Conservation (phyloP, 2,888 invertebrate genomes). For the Phengaris arion region DNA sequence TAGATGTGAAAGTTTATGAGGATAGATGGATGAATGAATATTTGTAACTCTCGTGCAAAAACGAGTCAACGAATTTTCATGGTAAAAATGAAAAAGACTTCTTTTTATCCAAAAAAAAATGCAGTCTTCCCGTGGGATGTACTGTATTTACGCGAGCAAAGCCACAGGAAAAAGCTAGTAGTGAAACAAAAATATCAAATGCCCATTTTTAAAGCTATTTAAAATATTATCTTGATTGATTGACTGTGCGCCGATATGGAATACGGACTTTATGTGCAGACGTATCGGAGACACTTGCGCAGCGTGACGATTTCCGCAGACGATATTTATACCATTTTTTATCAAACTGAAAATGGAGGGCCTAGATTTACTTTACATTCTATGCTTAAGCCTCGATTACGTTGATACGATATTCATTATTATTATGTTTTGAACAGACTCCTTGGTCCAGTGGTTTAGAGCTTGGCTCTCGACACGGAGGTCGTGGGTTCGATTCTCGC, state of each 20-base stretch:
- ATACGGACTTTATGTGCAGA: not conserved
- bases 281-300: not conserved
- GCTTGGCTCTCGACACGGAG: no score
- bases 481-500: no score
- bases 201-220: not conserved
- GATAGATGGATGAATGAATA: no score
- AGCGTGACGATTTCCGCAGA: slow-evolving; percentile 4
- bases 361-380: slow-evolving; percentile 19
- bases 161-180: not conserved
- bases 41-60: no score
- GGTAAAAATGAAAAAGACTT: no score
- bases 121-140: no score
- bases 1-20: no score
- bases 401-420: no score
- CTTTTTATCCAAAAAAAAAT: no score
- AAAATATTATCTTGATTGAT: not conserved
- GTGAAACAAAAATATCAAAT: not conserved
- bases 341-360: not conserved
- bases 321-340: slow-evolving; percentile 19
- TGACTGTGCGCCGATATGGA: not conserved
- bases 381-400: not conserved
- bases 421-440: no score
- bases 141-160: not conserved
- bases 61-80: no score
- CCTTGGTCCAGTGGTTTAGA: no score